Base-by-base conservation (phyloP, 2,797 vertebrate genomes). In the Denticeps clupeoides region DNA sequence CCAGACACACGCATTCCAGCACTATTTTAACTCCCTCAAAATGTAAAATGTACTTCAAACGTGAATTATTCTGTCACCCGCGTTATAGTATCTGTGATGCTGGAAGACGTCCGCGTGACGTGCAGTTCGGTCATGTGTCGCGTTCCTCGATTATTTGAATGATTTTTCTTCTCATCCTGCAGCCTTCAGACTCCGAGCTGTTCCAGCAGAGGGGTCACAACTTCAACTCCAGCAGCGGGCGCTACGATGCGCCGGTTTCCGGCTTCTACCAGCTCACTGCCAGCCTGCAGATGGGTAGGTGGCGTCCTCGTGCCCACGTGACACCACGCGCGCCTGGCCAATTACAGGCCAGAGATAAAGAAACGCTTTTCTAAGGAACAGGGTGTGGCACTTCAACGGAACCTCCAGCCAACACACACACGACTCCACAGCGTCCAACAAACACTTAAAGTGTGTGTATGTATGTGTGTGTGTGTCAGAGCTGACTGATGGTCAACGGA, bases 241-340 rank as follows among this genome's bases (percentile, higher is more conserved):
- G 84, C 40, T 90, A 89, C 72, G 75, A 72, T 0, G 88, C 80
- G 0, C 72, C 85, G 0, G 11, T 82, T 0, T 59, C 80, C 0
- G 90, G 89, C 1, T 89, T 88, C 71, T 92, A 90, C 58, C 64
- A 75, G 56, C 81, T 93, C 18, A 75, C 67, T 0, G 74, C 75
- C 62, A 88, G 78, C 3, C 76, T 92, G 25, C 80, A 84, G 29
- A 74, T 89, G 0, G 85, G 89, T 91, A 72, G 74, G 79, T 45
- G 7, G 2, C 15, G 41, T 4, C 5, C 22, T 32, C 7, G 5
- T 15, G 16, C 4, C 13, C 19, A 42, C 2, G 1, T 11, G 11
- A 28, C 18, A 5, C 2, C 3, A 7, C n/a, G n/a, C n/a, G n/a
- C n/a, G n/a, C n/a, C n/a, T n/a, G n/a, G n/a, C n/a, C n/a, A n/a